phyloP scores from a whole-genome alignment of 2,113 vertebrate genomes.

The Nothoprocta pentlandii region DNA sequence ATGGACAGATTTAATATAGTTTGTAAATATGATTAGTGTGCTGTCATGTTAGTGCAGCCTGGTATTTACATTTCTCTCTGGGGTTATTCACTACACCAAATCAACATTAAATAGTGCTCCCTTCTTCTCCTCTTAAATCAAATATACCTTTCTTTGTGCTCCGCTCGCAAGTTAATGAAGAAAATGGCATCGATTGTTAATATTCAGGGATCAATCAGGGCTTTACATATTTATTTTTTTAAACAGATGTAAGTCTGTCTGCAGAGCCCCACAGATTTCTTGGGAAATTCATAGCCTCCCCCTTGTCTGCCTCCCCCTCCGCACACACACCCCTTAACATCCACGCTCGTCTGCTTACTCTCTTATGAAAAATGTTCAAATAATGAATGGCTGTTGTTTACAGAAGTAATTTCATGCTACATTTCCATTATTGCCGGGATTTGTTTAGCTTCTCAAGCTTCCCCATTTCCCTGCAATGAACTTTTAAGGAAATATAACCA shows the following conservation, averaged over 20 bases:
- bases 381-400: conserved; percentile 98
- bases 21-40: conserved; percentile 99
- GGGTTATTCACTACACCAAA: conserved; percentile 94
- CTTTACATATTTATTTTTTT: conserved; percentile 78
- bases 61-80: conserved; percentile 99
- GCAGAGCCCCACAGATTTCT: conserved; percentile 79
- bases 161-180: conserved; percentile 91
- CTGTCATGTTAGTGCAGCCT: conserved; percentile 96
- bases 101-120: conserved; percentile 91
- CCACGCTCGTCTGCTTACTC: conserved; percentile 78
- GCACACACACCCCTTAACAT: conserved; percentile 65
- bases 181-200: conserved; percentile 90
- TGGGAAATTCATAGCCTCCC: conserved; percentile 57
- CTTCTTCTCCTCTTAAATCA: conserved; percentile 84
- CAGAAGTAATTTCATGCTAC: conserved; percentile 99
- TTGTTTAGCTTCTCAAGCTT: conserved; percentile 92
- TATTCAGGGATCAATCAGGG: conserved; percentile 92
- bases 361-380: conserved; percentile 91
- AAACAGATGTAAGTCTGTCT: conserved; percentile 83
- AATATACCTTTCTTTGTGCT: conserved; percentile 82
- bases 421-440: conserved; percentile 99
- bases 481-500: conserved; percentile 88
- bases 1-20: conserved; percentile 99
- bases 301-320: conserved; percentile 58
- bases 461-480: conserved; percentile 87